These are phyloP conservation scores for Daboia siamensis DNA, from an alignment of 2,113 vertebrate species.

Conservation along the genomic window DNA sequence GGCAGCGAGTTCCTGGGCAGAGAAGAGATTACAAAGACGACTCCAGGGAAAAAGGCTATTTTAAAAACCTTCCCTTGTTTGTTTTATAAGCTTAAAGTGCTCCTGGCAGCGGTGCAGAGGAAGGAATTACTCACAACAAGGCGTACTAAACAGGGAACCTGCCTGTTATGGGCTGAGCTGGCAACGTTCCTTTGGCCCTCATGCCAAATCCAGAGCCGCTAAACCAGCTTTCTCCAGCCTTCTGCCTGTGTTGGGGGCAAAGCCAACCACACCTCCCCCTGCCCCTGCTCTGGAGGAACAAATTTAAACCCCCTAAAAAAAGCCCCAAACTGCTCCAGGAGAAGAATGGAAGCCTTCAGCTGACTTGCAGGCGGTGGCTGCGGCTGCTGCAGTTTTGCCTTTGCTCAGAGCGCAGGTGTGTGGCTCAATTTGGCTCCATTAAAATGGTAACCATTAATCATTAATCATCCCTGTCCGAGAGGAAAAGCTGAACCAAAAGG, in stretches of 20 bases:
- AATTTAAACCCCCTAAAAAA: background rate
- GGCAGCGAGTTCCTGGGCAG: background rate
- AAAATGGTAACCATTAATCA: background rate
- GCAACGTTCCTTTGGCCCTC: background rate
- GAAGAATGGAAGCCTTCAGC: background rate
- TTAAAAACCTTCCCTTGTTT: background rate
- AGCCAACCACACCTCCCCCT: fast-evolving
- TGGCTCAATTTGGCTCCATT: background rate
- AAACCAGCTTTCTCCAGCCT: background rate
- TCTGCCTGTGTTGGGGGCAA: background rate
- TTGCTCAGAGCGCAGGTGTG: background rate
- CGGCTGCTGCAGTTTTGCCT: background rate
- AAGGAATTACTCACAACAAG: background rate
- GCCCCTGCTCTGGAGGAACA: background rate
- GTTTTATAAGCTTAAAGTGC: conserved; percentile 3
- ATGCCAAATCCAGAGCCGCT: background rate
- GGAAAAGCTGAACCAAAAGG: background rate
- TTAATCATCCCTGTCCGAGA: background rate
- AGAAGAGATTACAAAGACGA: background rate
- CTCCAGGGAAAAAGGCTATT: background rate
- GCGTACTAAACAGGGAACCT: background rate
- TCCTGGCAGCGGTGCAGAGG: background rate
- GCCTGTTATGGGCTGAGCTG: background rate
- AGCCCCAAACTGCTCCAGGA: background rate
- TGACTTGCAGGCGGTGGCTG: background rate